phyloP scores from a whole-genome alignment of 2,797 vertebrate genomes.

The Acropternis orthonyx region DNA sequence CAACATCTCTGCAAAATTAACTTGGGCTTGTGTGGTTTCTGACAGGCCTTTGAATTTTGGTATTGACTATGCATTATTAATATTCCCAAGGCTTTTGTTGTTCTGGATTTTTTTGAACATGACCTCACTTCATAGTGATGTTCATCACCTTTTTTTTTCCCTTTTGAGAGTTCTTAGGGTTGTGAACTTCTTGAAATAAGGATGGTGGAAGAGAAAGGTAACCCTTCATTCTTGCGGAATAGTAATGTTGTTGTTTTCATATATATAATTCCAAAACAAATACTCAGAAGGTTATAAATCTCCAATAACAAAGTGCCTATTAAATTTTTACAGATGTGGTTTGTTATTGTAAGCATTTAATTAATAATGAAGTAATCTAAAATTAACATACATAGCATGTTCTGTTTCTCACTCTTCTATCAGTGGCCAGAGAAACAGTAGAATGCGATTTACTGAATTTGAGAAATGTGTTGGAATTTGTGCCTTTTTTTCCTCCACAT shows the following conservation, averaged over 20 bases:
- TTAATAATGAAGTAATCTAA: neutral
- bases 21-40: neutral
- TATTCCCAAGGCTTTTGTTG: neutral
- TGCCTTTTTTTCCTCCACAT: neutral
- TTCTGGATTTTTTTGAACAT: neutral
- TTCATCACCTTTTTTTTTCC: neutral
- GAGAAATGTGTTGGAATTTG: neutral
- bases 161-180: neutral
- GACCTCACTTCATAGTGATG: neutral
- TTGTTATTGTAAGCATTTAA: neutral
- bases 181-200: neutral
- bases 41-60: neutral
- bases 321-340: neutral
- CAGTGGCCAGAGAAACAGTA: neutral
- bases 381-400: neutral
- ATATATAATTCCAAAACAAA: neutral
- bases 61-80: neutral
- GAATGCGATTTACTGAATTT: neutral
- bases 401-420: neutral
- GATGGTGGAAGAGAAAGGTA: neutral
- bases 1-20: neutral
- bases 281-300: rapidly evolving
- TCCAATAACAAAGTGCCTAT: no score
- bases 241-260: neutral
- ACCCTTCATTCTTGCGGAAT: neutral